These are phyloP conservation scores for Stichopus horrens DNA, from an alignment of 53 echinoderm and acorn worm species.

Conservation along the genomic window DNA sequence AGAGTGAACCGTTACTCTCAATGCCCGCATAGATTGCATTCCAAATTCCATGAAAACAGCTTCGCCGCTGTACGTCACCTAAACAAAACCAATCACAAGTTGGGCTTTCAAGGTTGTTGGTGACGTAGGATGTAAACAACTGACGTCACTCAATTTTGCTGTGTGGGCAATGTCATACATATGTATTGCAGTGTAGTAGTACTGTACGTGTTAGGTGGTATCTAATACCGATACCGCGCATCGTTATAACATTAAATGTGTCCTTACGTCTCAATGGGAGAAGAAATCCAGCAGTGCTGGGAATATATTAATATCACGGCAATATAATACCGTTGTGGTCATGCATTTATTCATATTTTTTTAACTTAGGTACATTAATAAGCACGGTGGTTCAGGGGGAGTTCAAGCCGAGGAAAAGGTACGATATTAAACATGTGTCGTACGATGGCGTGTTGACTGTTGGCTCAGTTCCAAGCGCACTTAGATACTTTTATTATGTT, in stretches of 20 bases:
- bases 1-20: not conserved
- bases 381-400: not conserved
- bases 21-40: not conserved
- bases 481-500: not conserved
- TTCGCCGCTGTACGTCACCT: not conserved
- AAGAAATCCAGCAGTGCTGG: too few species aligned
- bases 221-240: too few species aligned
- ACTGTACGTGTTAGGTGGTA: too few species aligned
- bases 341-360: too few species aligned
- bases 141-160: not conserved
- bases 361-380: too few species aligned
- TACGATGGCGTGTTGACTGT: not conserved
- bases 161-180: too few species aligned
- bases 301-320: too few species aligned
- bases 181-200: too few species aligned
- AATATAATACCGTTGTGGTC: too few species aligned
- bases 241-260: too few species aligned
- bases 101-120: not conserved
- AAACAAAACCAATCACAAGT: not conserved
- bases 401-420: not conserved
- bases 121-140: slow-evolving; percentile 29
- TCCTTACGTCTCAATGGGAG: too few species aligned
- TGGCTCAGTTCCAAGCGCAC: slow-evolving; percentile 2
- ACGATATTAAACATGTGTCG: not conserved
- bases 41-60: not conserved